Conservation (phyloP, 1,140 invertebrate species). For the Anoplolepis gracilipes region DNA sequence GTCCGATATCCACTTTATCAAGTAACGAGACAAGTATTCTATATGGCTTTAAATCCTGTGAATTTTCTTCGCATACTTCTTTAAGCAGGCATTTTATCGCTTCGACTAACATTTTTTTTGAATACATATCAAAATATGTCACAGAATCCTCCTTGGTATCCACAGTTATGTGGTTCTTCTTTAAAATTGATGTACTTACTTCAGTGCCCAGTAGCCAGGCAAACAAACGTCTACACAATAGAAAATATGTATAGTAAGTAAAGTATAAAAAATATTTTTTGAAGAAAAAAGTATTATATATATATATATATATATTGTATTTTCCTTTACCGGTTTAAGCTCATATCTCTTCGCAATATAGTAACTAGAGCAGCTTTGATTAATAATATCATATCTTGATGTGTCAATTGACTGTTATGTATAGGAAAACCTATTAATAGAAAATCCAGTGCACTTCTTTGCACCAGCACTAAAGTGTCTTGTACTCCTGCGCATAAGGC, state of each 20-base stretch:
- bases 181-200: conserved; percentile 87
- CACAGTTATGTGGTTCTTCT: conserved; percentile 79
- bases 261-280: conserved; percentile 38
- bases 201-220: conserved; percentile 94
- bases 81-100: conserved; percentile 88
- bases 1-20: conserved; percentile 96
- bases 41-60: conserved; percentile 92
- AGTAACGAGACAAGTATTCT: conserved; percentile 94
- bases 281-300: background rate
- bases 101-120: conserved; percentile 89
- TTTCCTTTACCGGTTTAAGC: conserved; percentile 90
- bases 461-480: conserved; percentile 94
- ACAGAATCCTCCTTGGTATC: conserved; percentile 80
- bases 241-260: conserved; percentile 31
- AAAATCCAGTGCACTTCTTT: conserved; percentile 95
- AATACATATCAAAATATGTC: conserved; percentile 92
- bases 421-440: conserved; percentile 94
- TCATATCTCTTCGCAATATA: conserved; percentile 96
- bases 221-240: conserved; percentile 89
- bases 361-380: conserved; percentile 93
- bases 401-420: conserved; percentile 92
- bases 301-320: background rate
- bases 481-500: conserved; percentile 92
- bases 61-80: conserved; percentile 87
- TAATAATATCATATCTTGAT: conserved; percentile 91